These are phyloP conservation scores for Hylia prasina DNA, from an alignment of 2,113 vertebrate genomes.

Conservation along the genomic window DNA sequence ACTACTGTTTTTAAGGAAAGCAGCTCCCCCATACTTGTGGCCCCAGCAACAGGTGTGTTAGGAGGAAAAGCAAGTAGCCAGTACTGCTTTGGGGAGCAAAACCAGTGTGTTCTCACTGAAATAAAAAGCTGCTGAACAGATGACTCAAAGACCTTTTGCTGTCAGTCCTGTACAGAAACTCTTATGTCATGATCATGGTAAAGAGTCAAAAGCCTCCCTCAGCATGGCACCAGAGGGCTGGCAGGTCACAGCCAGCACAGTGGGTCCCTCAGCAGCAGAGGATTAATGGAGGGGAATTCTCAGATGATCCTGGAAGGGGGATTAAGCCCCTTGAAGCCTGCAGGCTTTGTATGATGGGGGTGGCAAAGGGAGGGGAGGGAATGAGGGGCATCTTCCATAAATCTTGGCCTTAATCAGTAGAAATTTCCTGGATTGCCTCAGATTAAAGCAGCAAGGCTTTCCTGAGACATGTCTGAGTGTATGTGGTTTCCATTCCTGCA, in stretches of 20 bases:
- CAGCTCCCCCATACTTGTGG: neutral
- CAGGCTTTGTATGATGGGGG: neutral
- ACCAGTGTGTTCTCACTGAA: neutral
- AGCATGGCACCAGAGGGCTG: neutral
- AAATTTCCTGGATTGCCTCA: neutral
- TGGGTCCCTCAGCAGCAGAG: neutral
- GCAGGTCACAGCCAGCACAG: neutral
- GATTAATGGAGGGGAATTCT: neutral
- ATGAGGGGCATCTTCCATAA: neutral
- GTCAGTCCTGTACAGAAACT: neutral
- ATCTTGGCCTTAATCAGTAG: neutral
- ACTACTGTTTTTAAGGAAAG: neutral
- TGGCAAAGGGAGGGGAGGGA: neutral
- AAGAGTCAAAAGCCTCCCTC: neutral
- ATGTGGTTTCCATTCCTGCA: constrained; percentile 47
- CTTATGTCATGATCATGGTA: neutral
- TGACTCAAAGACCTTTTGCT: neutral
- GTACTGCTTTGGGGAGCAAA: neutral
- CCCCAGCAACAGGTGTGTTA: neutral
- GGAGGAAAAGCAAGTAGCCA: neutral
- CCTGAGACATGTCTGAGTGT: neutral
- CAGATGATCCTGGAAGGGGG: neutral
- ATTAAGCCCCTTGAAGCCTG: neutral
- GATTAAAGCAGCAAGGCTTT: neutral
- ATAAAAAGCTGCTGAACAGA: neutral